Base-by-base conservation (phyloP, 2,888 invertebrate genomes). In the Phengaris alcon region DNA sequence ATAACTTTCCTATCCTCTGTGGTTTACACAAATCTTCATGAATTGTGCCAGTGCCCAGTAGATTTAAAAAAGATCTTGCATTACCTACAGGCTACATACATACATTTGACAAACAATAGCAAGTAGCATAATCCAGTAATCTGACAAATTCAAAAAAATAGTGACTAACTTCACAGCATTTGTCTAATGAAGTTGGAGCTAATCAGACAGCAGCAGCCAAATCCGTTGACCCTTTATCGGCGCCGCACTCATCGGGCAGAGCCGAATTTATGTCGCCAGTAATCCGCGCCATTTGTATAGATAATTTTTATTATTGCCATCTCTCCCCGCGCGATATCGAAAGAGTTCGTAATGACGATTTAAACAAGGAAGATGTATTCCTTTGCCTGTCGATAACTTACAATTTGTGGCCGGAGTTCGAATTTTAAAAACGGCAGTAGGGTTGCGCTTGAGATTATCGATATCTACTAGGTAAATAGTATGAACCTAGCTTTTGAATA, bases 251-350 rank as follows among this genome's bases (percentile, higher is more conserved):
- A 91, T 93, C 90, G 92, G 90, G 85, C 87, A 88, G 90, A 91
- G 90, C 90, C 90, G 90, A 93, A 93, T 93, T 93, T 93, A 93
- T 93, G 93, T 92, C 90, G 89, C 82, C 86, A 91, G 91, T 93
- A 93, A 93, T 93, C 93, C 93, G 82, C 81, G 88, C 93, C 92
- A 93, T 93, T 93, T 93, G 93, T 93, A 93, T 93, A 93, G 93
- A 93, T 93, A 93, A 93, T 93, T 93, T 93, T 93, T 93, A 93
- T 93, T 93, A 93, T 93, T 93, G 93, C 92, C 91, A 93, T 93
- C 92, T 91, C 90, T 86, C 89, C 90, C 88, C 88, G 83, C 85
- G 86, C 88, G 90, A 91, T 92, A 91, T 90, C 87, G 90, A 93
- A 93, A 93, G 92, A 93, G 92, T 93, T 93, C 90, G 91, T 92